Percentiles rank a stretch among this genome's conserved stretches.
phyloP scores from a whole-genome alignment of 2,113 vertebrate species.

The Pterocles orientalis region DNA sequence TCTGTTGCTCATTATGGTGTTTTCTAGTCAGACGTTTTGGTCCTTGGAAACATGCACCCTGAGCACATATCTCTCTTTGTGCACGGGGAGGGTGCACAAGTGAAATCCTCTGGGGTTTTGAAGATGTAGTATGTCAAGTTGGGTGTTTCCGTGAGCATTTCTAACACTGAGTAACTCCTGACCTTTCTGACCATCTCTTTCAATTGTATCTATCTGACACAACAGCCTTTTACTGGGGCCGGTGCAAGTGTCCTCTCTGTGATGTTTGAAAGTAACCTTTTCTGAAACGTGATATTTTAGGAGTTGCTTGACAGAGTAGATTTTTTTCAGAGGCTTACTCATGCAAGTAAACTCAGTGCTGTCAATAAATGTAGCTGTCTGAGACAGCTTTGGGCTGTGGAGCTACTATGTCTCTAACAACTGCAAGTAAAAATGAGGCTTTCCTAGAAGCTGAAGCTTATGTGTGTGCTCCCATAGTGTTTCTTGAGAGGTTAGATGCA shows the following conservation, averaged over 20 bases:
- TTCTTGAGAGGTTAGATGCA: not conserved
- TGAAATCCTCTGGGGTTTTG: not conserved
- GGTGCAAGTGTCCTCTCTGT: not conserved
- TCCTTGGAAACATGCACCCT: not conserved
- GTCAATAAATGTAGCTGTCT: not conserved
- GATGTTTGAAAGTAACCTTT: not conserved
- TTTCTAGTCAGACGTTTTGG: not conserved
- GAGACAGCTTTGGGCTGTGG: not conserved
- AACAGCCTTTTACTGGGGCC: not conserved
- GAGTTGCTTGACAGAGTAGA: not conserved
- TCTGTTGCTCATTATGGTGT: not conserved
- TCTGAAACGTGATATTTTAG: not conserved
- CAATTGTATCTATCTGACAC: not conserved
- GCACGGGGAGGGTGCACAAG: not conserved
- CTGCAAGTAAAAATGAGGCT: not conserved
- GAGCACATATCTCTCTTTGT: not conserved
- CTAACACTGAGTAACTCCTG: not conserved
- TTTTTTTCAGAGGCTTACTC: not conserved
- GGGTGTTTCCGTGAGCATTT: not conserved
- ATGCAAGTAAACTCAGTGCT: not conserved
- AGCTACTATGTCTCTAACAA: not conserved
- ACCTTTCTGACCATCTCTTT: not conserved
- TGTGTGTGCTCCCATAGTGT: accelerated
- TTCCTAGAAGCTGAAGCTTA: not conserved
- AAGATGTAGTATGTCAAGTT: accelerated